Conservation (phyloP, 2,113 vertebrate genomes). For the Sphyrna mokarran region DNA sequence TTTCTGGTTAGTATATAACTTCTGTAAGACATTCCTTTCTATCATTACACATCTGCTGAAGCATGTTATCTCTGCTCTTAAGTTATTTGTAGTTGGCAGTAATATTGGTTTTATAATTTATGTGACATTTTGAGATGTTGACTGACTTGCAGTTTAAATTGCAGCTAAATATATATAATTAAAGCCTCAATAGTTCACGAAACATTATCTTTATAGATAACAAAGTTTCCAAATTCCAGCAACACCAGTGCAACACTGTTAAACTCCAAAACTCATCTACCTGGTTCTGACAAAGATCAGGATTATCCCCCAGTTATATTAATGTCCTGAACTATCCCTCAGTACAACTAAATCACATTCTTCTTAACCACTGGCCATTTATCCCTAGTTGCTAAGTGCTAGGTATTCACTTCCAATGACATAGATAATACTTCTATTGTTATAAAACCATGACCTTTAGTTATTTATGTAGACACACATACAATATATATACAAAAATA, state of each 20-base stretch:
- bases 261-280: neutral
- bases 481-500: neutral
- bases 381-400: neutral
- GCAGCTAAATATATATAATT: too few species aligned
- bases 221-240: neutral
- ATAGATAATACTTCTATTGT: neutral
- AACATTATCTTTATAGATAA: neutral
- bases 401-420: neutral
- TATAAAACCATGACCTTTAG: neutral
- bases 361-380: neutral
- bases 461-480: neutral
- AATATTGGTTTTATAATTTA: neutral
- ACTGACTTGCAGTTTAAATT: constrained; percentile 17
- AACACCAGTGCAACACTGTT: neutral
- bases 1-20: constrained; percentile 70
- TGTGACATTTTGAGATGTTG: neutral
- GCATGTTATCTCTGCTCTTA: neutral
- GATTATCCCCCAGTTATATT: neutral
- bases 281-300: neutral
- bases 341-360: neutral
- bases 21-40: neutral
- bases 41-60: neutral
- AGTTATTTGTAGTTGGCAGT: neutral
- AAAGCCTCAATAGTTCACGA: neutral
- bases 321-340: neutral